These are phyloP conservation scores for Anagrus nilaparvatae DNA, from an alignment of 1,140 invertebrate genomes.

Conservation along the genomic window DNA sequence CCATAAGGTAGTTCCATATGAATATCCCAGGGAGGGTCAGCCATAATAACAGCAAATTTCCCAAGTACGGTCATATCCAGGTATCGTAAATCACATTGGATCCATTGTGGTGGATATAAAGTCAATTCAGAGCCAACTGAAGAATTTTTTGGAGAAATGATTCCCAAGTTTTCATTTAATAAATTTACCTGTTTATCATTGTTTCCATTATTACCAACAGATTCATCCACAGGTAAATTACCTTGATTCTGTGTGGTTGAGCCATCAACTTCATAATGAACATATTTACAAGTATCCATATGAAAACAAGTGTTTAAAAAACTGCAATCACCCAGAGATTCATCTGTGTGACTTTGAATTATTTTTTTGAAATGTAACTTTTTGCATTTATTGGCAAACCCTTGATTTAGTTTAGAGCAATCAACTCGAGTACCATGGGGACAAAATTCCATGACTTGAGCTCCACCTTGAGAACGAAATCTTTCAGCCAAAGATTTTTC, in stretches of 20 bases:
- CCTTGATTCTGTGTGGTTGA: slow-evolving; percentile 40
- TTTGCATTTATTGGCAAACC: slow-evolving; percentile 57
- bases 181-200: slow-evolving; percentile 11
- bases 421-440: slow-evolving; percentile 87
- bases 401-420: slow-evolving; percentile 57
- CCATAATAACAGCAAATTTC: slow-evolving; percentile 90
- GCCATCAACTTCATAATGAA: slow-evolving; percentile 86
- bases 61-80: slow-evolving; percentile 93
- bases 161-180: no score
- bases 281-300: slow-evolving; percentile 98
- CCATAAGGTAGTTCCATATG: slow-evolving; percentile 98
- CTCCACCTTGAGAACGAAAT: slow-evolving; percentile 90
- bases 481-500: slow-evolving; percentile 87
- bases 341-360: slow-evolving; percentile 93
- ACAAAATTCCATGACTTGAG: slow-evolving; percentile 93
- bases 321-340: slow-evolving; percentile 90
- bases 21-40: slow-evolving; percentile 96
- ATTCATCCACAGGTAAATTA: slow-evolving; percentile 17
- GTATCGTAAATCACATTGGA: slow-evolving; percentile 91
- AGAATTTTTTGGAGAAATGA: no score
- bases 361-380: slow-evolving; percentile 97
- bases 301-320: slow-evolving; percentile 98
- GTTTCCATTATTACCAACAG: slow-evolving; percentile 15
- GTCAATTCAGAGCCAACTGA: slow-evolving; percentile 38
- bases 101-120: slow-evolving; percentile 86